Base-by-base conservation (phyloP, 1,140 invertebrate genomes). In the Rhyacophila brunnea region DNA sequence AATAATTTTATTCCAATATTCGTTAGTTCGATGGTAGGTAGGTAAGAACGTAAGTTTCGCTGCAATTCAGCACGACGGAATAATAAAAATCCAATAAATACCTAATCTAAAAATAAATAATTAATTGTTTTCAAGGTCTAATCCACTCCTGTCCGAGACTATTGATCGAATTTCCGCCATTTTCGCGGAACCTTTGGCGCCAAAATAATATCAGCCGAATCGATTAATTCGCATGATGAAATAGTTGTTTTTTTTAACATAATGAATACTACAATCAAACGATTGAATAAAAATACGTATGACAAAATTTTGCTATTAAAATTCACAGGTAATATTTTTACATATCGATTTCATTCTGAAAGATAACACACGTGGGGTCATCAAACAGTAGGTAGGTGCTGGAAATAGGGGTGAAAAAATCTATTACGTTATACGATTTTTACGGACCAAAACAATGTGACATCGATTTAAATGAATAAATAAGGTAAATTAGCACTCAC, bases 151-250 rank as follows among this genome's bases (percentile, higher is more conserved):
- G 54, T 34, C 14, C 40, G 36, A 18, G 9, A 44, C 47, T 58
- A 58, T 58, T 58, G 55, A 58, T 58, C 55, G 47, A 43, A 51
- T 50, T 50, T 50, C 55, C 55, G 40, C 46, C 55, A 58, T 58
- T 58, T 58, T 58, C 55, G 23, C 28, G 18, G 55, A 51, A 49
- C 20, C 55, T 58, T 58, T 58, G 55, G 55, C 55, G 55, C 55
- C 55, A 58, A 58, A 58, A 57, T 55, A 45, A 57, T 45, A 48
- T 40, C 44, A 48, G 32, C 47, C 34, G 38, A 45, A 57, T 57
- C 54, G 45, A 57, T 55, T 45, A 35, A 34, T 46, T 55, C 17
- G 19, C 23, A 9, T 28, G 23, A 28, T 28, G 23, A 5, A 28
- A 28, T 28, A 28, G 9, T 28, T 5, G 23, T 28, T 28, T n/a